Evolutionary conservation across 1,140 invertebrate species (phyloP), one percentile per base, ranked within the genome.

Genomic region (Myzus persicae): DNA sequence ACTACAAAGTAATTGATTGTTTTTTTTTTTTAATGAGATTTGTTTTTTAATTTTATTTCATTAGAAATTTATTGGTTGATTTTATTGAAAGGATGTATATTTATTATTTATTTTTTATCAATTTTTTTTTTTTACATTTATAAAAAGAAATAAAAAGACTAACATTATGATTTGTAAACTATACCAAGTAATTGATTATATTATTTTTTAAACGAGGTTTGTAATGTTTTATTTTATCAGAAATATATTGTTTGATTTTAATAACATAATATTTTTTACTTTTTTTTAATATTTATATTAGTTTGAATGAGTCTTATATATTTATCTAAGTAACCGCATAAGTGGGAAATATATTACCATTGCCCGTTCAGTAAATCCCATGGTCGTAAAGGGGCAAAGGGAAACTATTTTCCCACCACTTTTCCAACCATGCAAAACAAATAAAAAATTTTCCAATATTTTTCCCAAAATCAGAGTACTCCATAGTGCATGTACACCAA

Each of bases 391-490:
- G n/a, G 67, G 31, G 67, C 67, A 76, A 76, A 76, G 67, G 67
- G 67, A 76, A n/a, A 76, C 67, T 76, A 76, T 36, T 76, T 76
- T 76, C 67, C n/a, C 67, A 36, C 67, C n/a, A 76, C n/a, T 76
- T 76, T 76, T 36, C 67, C n/a, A 76, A 76, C 67, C 67, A 76
- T 76, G 67, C 26, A 76, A 76, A 76, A 76, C n/a, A 36, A 76
- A 76, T 76, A 4, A 76, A 76, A 76, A 36, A 46, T 46, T 46
- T 46, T 46, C 14, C 46, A 46, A 46, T 46, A 46, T 46, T 46
- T 46, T 46, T 1, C 46, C 46, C 0, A 46, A 46, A 46, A 14
- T 46, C 9, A 46, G 8, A 46, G 46, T 46, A 46, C 46, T 46
- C 46, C 46, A 46, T 1, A 46, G 9, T 46, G 14, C 9, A 46